A percentile compares a stretch with the other conserved stretches of the same genome.
Conservation (phyloP, 2,113 vertebrate genomes). For the Myanophis thanlyinensis region DNA sequence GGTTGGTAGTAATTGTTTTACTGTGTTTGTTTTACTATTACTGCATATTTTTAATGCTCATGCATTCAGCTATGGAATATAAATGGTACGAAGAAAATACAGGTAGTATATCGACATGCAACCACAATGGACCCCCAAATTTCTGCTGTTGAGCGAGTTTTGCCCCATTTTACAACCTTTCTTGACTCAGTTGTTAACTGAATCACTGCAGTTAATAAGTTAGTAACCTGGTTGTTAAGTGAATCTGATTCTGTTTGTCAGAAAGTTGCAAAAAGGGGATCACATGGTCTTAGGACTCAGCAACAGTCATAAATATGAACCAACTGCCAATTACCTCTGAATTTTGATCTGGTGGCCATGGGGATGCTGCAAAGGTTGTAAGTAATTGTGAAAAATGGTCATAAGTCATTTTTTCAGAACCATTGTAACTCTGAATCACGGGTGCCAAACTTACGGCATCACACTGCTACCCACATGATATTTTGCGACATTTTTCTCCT, state of each 20-base stretch:
- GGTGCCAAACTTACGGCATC: too few species aligned
- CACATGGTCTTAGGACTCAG: not conserved
- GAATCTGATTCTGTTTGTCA: not conserved
- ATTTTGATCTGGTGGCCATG: not conserved
- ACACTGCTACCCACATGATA: too few species aligned
- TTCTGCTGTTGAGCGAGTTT: not conserved
- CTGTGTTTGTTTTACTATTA: too few species aligned
- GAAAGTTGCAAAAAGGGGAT: not conserved
- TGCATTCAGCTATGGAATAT: not conserved
- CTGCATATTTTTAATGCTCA: not conserved
- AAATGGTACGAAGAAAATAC: not conserved
- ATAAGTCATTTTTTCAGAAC: not conserved
- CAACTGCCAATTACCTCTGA: not conserved
- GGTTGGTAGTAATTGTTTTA: too few species aligned
- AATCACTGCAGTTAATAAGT: not conserved
- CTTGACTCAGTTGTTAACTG: not conserved
- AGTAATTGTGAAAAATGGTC: not conserved
- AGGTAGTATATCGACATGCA: rapidly evolving
- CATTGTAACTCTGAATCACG: too few species aligned
- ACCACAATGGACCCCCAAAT: not conserved
- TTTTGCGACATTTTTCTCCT: too few species aligned
- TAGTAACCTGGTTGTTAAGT: not conserved
- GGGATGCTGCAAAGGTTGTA: not conserved
- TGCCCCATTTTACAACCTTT: not conserved
- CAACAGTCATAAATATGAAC: not conserved